A percentile compares a stretch with the other conserved stretches of the same genome.
These are phyloP conservation scores for Ganaspis brasiliensis DNA, from an alignment of 2,888 invertebrate species.

Conservation along the genomic window DNA sequence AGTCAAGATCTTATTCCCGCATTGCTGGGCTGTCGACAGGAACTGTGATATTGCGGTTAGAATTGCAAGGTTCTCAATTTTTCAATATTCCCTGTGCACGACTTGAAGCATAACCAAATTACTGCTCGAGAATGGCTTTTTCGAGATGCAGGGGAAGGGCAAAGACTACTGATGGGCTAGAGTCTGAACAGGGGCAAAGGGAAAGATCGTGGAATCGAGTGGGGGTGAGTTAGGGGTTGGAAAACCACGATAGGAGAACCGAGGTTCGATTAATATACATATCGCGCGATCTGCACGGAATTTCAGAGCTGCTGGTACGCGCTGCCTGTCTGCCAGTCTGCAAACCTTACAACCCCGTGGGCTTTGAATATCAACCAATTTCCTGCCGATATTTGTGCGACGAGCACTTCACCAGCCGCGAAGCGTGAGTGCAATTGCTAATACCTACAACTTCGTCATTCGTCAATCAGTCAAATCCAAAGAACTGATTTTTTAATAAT, in stretches of 20 bases:
- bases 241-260: constrained; percentile 47
- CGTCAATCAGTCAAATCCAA: neutral
- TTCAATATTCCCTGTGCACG: constrained; percentile 74
- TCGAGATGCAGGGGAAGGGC: constrained; percentile 61
- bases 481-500: too few relatives aligned
- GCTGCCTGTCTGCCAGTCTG: constrained; percentile 57
- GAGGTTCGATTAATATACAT: constrained; percentile 71
- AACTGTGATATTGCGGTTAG: constrained; percentile 5
- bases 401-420: constrained; percentile 72
- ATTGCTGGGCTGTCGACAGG: neutral
- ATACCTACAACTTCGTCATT: constrained; percentile 60
- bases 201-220: neutral
- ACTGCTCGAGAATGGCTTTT: constrained; percentile 74
- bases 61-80: constrained; percentile 64
- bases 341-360: constrained; percentile 68
- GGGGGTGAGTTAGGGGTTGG: constrained; percentile 11
- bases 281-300: constrained; percentile 67
- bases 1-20: neutral
- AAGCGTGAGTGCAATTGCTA: constrained; percentile 77
- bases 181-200: constrained; percentile 46
- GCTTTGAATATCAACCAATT: constrained; percentile 79
- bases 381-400: constrained; percentile 75
- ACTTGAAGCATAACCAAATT: constrained; percentile 73
- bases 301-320: constrained; percentile 59
- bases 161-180: constrained; percentile 50